Evolutionary conservation across 1,140 invertebrate species (phyloP), one percentile per base, ranked within the genome.

Genomic region (Drosophila elegans): DNA sequence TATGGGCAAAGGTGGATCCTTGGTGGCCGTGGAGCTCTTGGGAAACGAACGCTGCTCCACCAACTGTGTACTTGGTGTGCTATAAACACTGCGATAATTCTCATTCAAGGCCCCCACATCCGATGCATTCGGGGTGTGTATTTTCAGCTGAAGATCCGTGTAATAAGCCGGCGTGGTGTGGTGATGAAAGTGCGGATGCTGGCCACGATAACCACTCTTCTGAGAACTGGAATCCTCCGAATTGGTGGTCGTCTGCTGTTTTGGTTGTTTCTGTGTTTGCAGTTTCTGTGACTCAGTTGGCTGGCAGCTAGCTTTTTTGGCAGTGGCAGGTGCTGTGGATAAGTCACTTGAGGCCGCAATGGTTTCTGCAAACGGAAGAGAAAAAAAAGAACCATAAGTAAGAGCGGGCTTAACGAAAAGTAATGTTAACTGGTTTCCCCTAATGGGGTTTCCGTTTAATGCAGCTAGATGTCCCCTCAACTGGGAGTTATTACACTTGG

Each of bases 281-380:
- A 67, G 68, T 45, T 73, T 52, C 56, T 63, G 54, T 27, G 63
- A 56, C 55, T 76, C 56, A 55, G 63, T 56, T 74, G 74, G 78
- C 72, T 92, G 91, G 91, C 91, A 92, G 91, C 84, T 91, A 54
- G 73, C 71, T 79, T 90, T 91, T 79, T 90, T 91, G 91, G 91
- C 91, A 92, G 91, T 92, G 91, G 86, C 88, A 77, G 89, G 80
- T 85, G 77, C 77, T 79, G 83, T 76, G 63, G 83, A 89, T 82
- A 90, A 85, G 85, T 90, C 85, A 85, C 85, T 90, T 67, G 85
- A 89, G 77, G 84, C 80, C 84, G 84, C 79, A 78, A 79, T 69
- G 74, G 76, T 84, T 89, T 89, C 84, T 89, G 77, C 16, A 46
- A 55, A 29, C 21, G 12, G 36, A 39, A 46, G 16, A 16, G 41